These are phyloP conservation scores for Australoheros scitulus DNA, from an alignment of 2,113 vertebrate genomes.

Conservation along the genomic window DNA sequence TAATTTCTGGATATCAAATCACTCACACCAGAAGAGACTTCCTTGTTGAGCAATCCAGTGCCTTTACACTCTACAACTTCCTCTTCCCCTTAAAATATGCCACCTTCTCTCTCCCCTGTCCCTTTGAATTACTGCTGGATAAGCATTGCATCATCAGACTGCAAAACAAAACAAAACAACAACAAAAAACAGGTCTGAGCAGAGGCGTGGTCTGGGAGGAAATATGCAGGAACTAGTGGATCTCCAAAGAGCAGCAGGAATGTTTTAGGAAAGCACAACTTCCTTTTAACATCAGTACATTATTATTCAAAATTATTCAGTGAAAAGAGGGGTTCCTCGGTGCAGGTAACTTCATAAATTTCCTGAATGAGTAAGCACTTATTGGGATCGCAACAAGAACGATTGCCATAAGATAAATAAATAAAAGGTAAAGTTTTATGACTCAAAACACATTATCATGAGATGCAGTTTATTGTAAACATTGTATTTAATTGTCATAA, in stretches of 20 bases:
- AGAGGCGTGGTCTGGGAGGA: constrained; percentile 14
- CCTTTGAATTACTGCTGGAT: background rate
- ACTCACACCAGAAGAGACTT: constrained; percentile 30
- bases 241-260: constrained; percentile 52
- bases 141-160: constrained; percentile 22
- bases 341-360: constrained; percentile 12
- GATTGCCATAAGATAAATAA: background rate
- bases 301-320: constrained; percentile 44
- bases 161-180: background rate
- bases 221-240: constrained; percentile 56
- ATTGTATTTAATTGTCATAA: background rate
- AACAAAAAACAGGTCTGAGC: background rate
- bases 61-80: constrained; percentile 33
- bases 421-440: background rate
- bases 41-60: constrained; percentile 40
- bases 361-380: background rate
- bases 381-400: background rate
- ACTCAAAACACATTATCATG: background rate
- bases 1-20: constrained; percentile 5
- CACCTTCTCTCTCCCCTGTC: constrained; percentile 15
- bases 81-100: constrained; percentile 28
- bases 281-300: constrained; percentile 58
- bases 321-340: constrained; percentile 6
- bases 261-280: constrained; percentile 81
- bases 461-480: constrained; percentile 11